Evolutionary conservation across 2,113 vertebrate genomes (phyloP).

Genomic region (Entomyzon cyanotis): DNA sequence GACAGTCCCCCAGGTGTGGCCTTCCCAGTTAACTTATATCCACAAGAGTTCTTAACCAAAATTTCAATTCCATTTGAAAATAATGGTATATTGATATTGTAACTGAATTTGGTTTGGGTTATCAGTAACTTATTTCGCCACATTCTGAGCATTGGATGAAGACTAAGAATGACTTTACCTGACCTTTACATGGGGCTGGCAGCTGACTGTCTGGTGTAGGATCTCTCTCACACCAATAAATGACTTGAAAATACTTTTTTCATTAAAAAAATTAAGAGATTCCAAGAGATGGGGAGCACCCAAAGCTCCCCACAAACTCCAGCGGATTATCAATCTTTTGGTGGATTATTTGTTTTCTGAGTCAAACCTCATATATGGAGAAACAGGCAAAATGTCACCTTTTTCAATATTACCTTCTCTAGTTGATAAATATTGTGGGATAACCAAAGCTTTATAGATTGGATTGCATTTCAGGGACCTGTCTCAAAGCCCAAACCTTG

Average conservation of each 20-base stretch:
- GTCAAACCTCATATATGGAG: not conserved
- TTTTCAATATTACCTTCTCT: not conserved
- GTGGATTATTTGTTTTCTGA: not conserved
- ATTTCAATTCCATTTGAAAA: not conserved
- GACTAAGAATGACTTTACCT: not conserved
- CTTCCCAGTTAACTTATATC: not conserved
- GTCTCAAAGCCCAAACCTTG: not conserved
- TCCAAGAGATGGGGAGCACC: not conserved
- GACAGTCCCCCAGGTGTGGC: not conserved
- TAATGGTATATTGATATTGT: accelerated
- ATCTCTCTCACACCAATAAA: not conserved
- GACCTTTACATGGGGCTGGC: not conserved
- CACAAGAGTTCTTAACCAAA: not conserved
- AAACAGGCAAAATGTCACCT: not conserved
- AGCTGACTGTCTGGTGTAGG: not conserved
- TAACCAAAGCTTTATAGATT: not conserved
- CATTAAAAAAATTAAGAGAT: not conserved
- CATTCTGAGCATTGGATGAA: not conserved
- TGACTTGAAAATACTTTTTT: not conserved
- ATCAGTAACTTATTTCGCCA: not conserved
- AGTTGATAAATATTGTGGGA: not conserved
- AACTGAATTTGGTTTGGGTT: not conserved
- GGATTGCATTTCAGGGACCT: not conserved
- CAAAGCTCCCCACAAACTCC: not conserved
- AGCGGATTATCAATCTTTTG: not conserved